A percentile compares a stretch with the other conserved stretches of the same genome.
These are phyloP conservation scores for Coelogynopora nodosa DNA, from an alignment of 2,888 invertebrate species.

Conservation along the genomic window DNA sequence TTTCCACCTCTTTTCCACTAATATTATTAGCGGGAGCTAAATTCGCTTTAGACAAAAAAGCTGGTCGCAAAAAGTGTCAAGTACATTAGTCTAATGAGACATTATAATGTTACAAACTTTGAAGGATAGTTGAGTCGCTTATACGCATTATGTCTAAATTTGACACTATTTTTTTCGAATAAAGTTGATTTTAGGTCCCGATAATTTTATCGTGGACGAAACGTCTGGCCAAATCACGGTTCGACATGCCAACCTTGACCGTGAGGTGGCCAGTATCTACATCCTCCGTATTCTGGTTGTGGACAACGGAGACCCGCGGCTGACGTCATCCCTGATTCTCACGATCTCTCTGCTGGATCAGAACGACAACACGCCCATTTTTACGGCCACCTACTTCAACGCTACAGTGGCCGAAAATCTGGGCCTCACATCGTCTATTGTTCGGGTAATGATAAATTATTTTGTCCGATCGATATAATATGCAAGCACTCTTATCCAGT, in stretches of 20 bases:
- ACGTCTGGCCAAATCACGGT: background rate
- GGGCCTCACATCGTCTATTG: background rate
- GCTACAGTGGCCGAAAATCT: background rate
- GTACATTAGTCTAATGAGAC: no score
- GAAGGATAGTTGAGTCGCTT: no score
- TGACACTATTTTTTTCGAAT: background rate
- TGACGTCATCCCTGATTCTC: background rate
- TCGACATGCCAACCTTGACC: background rate
- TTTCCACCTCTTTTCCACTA: no score
- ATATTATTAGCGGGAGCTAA: no score
- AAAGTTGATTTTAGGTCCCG: background rate
- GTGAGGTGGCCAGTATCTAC: background rate
- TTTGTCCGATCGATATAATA: no score
- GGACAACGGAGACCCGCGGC: background rate
- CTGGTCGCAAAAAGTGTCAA: no score
- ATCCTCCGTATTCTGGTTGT: background rate
- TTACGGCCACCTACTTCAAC: background rate
- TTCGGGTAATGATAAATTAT: background rate
- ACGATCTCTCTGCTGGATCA: background rate
- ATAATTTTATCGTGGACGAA: background rate
- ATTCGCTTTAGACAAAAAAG: no score
- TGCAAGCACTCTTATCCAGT: no score
- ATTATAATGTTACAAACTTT: no score
- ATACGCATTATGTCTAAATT: background rate
- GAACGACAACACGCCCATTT: constrained; percentile 11